Evolutionary conservation across 2,113 vertebrate species (phyloP).

Genomic region (Calonectris borealis): DNA sequence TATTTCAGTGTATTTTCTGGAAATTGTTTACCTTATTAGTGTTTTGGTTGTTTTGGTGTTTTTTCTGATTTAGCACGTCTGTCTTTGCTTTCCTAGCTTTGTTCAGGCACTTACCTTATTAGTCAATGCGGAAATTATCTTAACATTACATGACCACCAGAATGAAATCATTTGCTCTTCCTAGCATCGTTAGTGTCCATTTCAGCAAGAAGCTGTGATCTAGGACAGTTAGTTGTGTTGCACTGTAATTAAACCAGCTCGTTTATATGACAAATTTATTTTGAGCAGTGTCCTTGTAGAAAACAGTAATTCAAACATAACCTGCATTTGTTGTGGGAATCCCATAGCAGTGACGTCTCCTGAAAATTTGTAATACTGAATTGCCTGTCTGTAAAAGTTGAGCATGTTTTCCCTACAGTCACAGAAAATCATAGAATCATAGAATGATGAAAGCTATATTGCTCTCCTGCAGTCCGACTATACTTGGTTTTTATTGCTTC

Average conservation of each 20-base stretch:
- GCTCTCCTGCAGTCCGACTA: slow-evolving; percentile 20
- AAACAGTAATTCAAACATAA: not conserved
- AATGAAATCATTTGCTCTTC: not conserved
- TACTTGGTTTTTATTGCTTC: slow-evolving; percentile 57
- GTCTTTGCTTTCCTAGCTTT: not conserved
- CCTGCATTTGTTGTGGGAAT: not conserved
- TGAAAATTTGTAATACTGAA: not conserved
- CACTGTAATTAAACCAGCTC: not conserved
- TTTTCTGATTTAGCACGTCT: not conserved
- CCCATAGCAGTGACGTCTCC: not conserved
- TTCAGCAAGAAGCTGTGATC: not conserved
- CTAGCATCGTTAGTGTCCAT: accelerated
- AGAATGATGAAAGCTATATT: slow-evolving; percentile 42
- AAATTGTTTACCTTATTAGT: not conserved
- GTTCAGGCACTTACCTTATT: not conserved
- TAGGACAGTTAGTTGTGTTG: not conserved
- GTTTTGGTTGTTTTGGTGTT: too few relatives aligned
- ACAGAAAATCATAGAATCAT: not conserved
- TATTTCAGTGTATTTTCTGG: not conserved
- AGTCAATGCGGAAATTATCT: not conserved
- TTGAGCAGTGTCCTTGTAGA: not conserved
- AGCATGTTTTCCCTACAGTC: slow-evolving; percentile 36
- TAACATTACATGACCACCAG: not conserved
- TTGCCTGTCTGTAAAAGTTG: not conserved
- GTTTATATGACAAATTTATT: not conserved